Evolutionary conservation across 2,113 vertebrate genomes (phyloP), one percentile per base, ranked within the genome.

Genomic region (Agelaius tricolor): DNA sequence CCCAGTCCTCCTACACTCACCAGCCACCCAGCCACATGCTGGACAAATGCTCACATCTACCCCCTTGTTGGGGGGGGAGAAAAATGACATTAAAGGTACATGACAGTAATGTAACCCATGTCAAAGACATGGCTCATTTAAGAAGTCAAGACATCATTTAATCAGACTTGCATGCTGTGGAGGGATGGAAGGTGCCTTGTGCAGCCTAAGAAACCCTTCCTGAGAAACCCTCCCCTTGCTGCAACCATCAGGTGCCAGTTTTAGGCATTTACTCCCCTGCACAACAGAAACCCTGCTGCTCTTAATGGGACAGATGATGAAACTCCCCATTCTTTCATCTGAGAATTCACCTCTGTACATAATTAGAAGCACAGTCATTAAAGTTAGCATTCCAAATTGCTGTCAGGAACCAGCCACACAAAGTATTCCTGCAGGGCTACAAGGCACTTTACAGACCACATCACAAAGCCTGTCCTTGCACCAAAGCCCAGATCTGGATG

Each of bases 301-400:
- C 33, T 67, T 87, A 81, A 78, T 75, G 68, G 84, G 59, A 63
- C 39, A 67, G 68, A 74, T 67, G 55, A 92, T 72, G 58, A 77
- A 93, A 87, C 33, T 78, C 61, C 30, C 17, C 2, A 1, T 59
- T 93, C 57, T 63, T 80, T 72, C 8, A 10, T 59, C 86, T 87
- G 83, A 84, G 61, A 93, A 52, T 84, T 94, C 73, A 77, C 79
- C 79, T 86, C 72, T 7, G 21, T 26, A 59, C 27, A 22, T 52
- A 94, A 92, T 90, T 78, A 97, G 89, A 86, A 93, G 76, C 55
- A 74, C 10, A 1, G 23, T 77, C 88, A 84, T 78, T 93, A 95
- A 69, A 71, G 61, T 31, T 44, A 62, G 51, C 0, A 0, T 37
- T 90, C 87, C 78, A 84, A 93, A 95, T 22, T 88, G 76, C 73